Percentiles rank a stretch among this genome's conserved stretches.
Evolutionary conservation across 2,113 vertebrate genomes (phyloP).

Genomic region (Pterophyllum scalare): DNA sequence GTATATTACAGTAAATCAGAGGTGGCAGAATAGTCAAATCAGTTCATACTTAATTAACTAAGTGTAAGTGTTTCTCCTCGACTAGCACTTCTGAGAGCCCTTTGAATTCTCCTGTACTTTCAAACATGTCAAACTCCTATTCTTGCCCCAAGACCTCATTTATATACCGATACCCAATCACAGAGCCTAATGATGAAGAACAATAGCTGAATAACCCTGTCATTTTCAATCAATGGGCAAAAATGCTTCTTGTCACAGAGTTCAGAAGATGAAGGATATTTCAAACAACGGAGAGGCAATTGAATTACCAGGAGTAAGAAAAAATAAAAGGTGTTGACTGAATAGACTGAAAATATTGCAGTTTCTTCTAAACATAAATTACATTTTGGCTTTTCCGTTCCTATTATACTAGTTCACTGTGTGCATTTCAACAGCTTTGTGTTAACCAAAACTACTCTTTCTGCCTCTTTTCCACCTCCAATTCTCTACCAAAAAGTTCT

Average conservation of each 20-base stretch:
- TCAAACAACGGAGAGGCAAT: slow-evolving; percentile 12
- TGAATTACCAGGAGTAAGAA: background rate
- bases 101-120: slow-evolving; percentile 23
- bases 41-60: background rate
- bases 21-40: slow-evolving; percentile 32
- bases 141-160: slow-evolving; percentile 34
- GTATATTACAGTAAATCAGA: slow-evolving; percentile 10
- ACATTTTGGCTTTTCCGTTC: background rate
- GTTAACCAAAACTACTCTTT: background rate
- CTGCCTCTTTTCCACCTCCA: background rate
- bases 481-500: slow-evolving; percentile 30
- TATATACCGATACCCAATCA: slow-evolving; percentile 50
- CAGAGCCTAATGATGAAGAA: slow-evolving; percentile 40
- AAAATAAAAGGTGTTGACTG: background rate
- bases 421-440: slow-evolving; percentile 15
- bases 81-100: background rate
- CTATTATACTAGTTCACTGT: slow-evolving; percentile 5
- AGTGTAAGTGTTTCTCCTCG: background rate
- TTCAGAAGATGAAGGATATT: slow-evolving; percentile 14
- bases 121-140: slow-evolving; percentile 24
- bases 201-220: slow-evolving; percentile 51
- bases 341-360: background rate
- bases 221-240: slow-evolving; percentile 49
- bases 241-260: slow-evolving; percentile 38
- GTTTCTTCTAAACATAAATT: background rate